Percentiles rank a stretch among this genome's conserved stretches.
Conservation (phyloP, 2,113 vertebrate genomes). For the Alexandromys fortis region DNA sequence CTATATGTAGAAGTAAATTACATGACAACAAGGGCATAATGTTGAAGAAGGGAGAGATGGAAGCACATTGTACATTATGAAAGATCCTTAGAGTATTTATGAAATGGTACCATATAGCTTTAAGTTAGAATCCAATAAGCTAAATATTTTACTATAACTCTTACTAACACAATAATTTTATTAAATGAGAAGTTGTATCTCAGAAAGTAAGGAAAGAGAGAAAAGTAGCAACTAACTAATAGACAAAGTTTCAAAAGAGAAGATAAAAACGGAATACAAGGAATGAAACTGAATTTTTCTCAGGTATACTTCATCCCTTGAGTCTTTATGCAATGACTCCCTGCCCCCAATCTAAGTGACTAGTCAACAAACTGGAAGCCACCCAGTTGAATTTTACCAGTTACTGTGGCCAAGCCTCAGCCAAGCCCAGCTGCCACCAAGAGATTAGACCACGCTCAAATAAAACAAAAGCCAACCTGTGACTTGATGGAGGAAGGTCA, state of each 20-base stretch:
- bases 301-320: neutral
- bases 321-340: neutral
- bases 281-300: neutral
- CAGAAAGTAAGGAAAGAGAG: neutral
- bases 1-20: too few species aligned
- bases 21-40: neutral
- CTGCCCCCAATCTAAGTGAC: neutral
- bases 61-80: neutral
- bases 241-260: neutral
- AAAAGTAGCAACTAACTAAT: neutral
- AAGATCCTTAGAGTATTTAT: neutral
- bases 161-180: neutral
- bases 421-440: neutral
- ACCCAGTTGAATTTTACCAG: neutral
- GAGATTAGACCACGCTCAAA: neutral
- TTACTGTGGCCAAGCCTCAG: neutral
- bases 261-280: neutral
- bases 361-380: neutral
- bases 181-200: neutral
- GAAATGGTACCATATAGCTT: neutral
- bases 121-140: neutral
- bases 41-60: neutral
- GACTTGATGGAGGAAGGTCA: too few species aligned
- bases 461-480: neutral
- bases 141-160: constrained; percentile 1